A percentile compares a stretch with the other conserved stretches of the same genome.
Conservation (phyloP, 2,113 vertebrate genomes). For the Anolis carolinensis region DNA sequence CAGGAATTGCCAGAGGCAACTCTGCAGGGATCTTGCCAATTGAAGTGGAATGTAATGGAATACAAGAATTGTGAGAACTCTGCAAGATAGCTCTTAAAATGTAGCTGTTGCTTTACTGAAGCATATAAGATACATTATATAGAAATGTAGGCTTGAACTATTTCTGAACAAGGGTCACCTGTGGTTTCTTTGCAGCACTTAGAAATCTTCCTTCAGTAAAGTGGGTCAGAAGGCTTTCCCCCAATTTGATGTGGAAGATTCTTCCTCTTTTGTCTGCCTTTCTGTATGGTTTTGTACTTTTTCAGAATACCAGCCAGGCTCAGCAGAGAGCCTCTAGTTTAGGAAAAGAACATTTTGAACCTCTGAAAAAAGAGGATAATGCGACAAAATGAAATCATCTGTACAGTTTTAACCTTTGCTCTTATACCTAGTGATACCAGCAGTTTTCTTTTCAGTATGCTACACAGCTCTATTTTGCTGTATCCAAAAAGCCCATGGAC, state of each 20-base stretch:
- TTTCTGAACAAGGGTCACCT: conserved; percentile 37
- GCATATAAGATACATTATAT: background rate
- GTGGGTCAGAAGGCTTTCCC: background rate
- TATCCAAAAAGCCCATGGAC: background rate
- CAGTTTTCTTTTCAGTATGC: conserved; percentile 25
- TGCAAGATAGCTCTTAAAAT: background rate
- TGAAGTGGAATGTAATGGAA: conserved; percentile 21
- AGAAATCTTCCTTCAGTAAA: background rate
- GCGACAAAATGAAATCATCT: conserved; percentile 19
- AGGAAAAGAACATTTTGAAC: background rate
- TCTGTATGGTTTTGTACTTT: conserved; percentile 6
- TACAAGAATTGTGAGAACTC: background rate
- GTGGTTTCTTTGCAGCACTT: conserved; percentile 36
- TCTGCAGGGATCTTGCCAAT: conserved; percentile 31
- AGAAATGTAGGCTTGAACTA: background rate
- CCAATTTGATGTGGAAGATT: background rate
- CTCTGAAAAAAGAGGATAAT: conserved; percentile 7
- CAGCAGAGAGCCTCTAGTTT: background rate
- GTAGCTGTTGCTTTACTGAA: conserved; percentile 7
- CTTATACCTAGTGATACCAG: background rate
- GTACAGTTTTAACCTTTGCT: background rate
- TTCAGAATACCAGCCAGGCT: background rate
- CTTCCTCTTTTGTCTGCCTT: conserved; percentile 12
- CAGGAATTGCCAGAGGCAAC: background rate
- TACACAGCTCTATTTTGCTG: background rate